These are phyloP conservation scores for Pluvianellus socialis DNA, from an alignment of 2,113 vertebrate species.

Conservation along the genomic window DNA sequence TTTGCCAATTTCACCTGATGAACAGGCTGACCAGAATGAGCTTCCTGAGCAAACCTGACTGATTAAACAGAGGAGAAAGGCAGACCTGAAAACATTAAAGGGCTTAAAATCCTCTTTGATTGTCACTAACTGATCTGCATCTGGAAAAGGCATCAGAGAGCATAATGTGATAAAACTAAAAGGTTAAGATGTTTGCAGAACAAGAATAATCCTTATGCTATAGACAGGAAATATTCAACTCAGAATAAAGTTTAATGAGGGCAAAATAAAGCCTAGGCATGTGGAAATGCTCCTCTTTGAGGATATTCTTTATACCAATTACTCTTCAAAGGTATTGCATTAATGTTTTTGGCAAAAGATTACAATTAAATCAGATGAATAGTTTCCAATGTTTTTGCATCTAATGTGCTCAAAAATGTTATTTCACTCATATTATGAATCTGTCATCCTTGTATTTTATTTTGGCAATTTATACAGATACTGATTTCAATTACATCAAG, in stretches of 20 bases:
- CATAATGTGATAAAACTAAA: conserved; percentile 75
- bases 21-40: conserved; percentile 8
- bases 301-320: conserved; percentile 76
- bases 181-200: conserved; percentile 60
- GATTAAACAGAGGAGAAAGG: conserved; percentile 50
- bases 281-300: conserved; percentile 79
- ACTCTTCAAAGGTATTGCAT: conserved; percentile 77
- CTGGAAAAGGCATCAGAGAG: conserved; percentile 82
- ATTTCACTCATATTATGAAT: conserved; percentile 55
- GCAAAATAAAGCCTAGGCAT: conserved; percentile 75
- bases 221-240: conserved; percentile 33
- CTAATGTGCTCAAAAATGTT: conserved; percentile 60
- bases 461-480: conserved; percentile 59
- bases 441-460: conserved; percentile 52
- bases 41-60: conserved; percentile 39
- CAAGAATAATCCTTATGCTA: conserved; percentile 21
- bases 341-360: conserved; percentile 73
- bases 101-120: conserved; percentile 68
- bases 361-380: conserved; percentile 77
- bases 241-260: conserved; percentile 62
- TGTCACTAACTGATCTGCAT: conserved; percentile 80
- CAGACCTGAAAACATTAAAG: conserved; percentile 39
- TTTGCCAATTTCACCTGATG: conserved; percentile 68
- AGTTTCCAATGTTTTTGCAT: conserved; percentile 71
- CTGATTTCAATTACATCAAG: conserved; percentile 66